Conservation (phyloP, 2,888 invertebrate genomes). For the Perdita meconis region DNA sequence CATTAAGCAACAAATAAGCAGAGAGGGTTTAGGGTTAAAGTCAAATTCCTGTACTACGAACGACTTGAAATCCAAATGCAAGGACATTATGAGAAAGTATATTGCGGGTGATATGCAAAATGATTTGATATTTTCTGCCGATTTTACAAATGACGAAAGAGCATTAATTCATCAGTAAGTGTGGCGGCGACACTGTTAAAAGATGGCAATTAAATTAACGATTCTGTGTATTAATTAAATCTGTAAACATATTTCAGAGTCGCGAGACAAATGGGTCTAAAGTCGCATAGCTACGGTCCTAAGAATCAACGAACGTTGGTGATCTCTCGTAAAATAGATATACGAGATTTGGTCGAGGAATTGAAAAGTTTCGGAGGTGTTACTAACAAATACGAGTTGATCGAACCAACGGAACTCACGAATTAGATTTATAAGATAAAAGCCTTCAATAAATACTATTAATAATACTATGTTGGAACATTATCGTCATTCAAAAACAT, state of each 20-base stretch:
- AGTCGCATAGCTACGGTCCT: slow-evolving; percentile 85
- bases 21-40: slow-evolving; percentile 80
- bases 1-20: slow-evolving; percentile 78
- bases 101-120: slow-evolving; percentile 79
- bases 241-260: slow-evolving; percentile 75
- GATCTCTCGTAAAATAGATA: slow-evolving; percentile 84
- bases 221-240: neutral
- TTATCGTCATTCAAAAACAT: neutral
- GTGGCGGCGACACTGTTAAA: neutral
- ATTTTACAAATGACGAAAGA: slow-evolving; percentile 88
- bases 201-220: neutral
- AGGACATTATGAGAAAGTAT: slow-evolving; percentile 84
- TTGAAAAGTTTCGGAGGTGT: slow-evolving; percentile 84
- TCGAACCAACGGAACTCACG: slow-evolving; percentile 78
- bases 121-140: slow-evolving; percentile 87
- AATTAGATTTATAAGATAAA: too few species aligned
- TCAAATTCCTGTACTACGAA: slow-evolving; percentile 70
- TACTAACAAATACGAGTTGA: slow-evolving; percentile 85
- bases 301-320: slow-evolving; percentile 84
- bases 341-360: slow-evolving; percentile 84
- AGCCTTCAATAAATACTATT: too few species aligned
- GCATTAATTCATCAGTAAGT: slow-evolving; percentile 86
- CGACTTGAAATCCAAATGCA: slow-evolving; percentile 81
- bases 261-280: slow-evolving; percentile 84
- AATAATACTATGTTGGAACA: neutral